Evolutionary conservation across 2,888 invertebrate species (phyloP).

Genomic region (Heliothis peltigera): DNA sequence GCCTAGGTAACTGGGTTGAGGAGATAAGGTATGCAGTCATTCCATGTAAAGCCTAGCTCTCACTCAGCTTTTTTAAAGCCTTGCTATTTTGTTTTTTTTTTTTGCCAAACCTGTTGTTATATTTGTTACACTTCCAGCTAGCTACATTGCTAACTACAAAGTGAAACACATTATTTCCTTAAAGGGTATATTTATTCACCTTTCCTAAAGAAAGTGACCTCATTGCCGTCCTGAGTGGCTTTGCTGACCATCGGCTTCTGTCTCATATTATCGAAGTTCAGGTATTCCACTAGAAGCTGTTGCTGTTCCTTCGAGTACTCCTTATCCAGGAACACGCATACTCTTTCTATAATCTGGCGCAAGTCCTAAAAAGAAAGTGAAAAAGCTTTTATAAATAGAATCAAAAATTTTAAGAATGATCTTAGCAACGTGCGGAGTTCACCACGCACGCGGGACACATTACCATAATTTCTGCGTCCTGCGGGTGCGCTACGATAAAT

Average conservation of each 20-base stretch:
- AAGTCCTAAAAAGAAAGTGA: constrained; percentile 74
- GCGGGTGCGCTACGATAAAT: too few species aligned
- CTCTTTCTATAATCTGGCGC: constrained; percentile 79
- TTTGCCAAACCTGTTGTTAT: not conserved
- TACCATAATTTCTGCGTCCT: too few species aligned
- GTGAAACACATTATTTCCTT: not conserved
- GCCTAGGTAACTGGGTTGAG: too few species aligned
- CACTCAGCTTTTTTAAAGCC: too few species aligned
- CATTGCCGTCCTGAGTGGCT: constrained; percentile 52
- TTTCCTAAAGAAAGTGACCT: constrained; percentile 77
- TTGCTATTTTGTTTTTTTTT: too few species aligned
- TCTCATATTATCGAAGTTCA: constrained; percentile 90
- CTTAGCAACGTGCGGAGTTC: too few species aligned
- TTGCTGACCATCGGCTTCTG: constrained; percentile 67
- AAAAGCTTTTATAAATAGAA: too few species aligned
- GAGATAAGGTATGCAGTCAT: too few species aligned
- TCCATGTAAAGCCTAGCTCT: too few species aligned
- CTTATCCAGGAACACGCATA: constrained; percentile 85
- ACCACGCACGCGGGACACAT: too few species aligned
- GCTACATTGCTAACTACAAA: not conserved
- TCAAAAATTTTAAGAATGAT: too few species aligned
- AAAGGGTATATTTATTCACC: constrained; percentile 60
- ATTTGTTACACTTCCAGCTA: not conserved
- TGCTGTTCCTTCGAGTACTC: constrained; percentile 81
- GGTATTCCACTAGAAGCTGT: constrained; percentile 80